phyloP scores from a whole-genome alignment of 2,113 vertebrate genomes.

The Sander vitreus region DNA sequence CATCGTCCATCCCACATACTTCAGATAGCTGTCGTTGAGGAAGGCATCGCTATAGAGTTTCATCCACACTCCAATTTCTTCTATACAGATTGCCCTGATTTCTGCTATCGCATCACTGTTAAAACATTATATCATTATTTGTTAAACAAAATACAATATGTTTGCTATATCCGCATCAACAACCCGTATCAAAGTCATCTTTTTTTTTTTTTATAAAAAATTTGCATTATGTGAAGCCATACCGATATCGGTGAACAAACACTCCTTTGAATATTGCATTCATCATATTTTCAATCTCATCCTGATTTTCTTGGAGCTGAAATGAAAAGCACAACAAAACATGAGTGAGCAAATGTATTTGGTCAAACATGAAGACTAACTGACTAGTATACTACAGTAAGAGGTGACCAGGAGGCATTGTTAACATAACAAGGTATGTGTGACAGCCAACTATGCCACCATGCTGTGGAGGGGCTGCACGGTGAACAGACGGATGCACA shows the following conservation, averaged over 20 bases:
- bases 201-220: not conserved
- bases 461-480: slow-evolving; percentile 41
- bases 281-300: slow-evolving; percentile 99
- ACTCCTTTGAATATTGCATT: slow-evolving; percentile 99
- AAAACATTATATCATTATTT: not conserved
- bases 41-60: slow-evolving; percentile 99
- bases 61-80: slow-evolving; percentile 99
- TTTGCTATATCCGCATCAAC: not conserved
- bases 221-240: slow-evolving; percentile 58
- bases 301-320: slow-evolving; percentile 99
- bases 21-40: slow-evolving; percentile 99
- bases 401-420: slow-evolving; percentile 27
- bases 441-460: slow-evolving; percentile 49
- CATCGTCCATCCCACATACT: slow-evolving; percentile 99
- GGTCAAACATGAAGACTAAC: slow-evolving; percentile 2
- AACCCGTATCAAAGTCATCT: not conserved
- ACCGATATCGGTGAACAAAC: slow-evolving; percentile 99
- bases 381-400: not conserved
- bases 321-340: slow-evolving; percentile 63
- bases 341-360: not conserved
- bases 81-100: slow-evolving; percentile 98
- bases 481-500: slow-evolving; percentile 76
- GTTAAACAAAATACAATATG: not conserved
- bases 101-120: slow-evolving; percentile 97
- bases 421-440: slow-evolving; percentile 47